Conservation (phyloP, 2,888 invertebrate genomes). For the Hyalella azteca region DNA sequence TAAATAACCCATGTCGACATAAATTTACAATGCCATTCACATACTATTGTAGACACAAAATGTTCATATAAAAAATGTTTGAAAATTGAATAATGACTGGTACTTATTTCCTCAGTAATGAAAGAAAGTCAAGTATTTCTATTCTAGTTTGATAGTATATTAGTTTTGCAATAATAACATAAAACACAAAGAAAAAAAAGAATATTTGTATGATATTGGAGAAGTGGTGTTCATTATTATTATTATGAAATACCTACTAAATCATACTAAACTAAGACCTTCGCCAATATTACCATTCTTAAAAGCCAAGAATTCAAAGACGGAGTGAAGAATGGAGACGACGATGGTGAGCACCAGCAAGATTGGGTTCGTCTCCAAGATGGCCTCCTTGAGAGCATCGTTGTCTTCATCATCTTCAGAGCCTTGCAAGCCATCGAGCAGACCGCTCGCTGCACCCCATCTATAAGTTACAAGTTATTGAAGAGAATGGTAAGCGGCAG, state of each 20-base stretch:
- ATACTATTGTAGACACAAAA: background rate
- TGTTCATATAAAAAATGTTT: background rate
- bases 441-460: conserved; percentile 47
- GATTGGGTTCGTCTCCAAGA: conserved; percentile 96
- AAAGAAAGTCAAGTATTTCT: too few relatives aligned
- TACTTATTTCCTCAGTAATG: too few relatives aligned
- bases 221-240: too few relatives aligned
- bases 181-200: too few relatives aligned
- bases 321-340: conserved; percentile 92
- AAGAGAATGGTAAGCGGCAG: too few relatives aligned
- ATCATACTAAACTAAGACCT: too few relatives aligned
- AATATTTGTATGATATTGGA: too few relatives aligned
- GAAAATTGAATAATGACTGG: background rate
- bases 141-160: too few relatives aligned
- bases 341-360: conserved; percentile 87
- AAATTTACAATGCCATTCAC: background rate
- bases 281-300: conserved; percentile 96
- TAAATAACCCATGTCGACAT: background rate
- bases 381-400: conserved; percentile 88
- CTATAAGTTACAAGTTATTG: too few relatives aligned
- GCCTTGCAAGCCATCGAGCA: conserved; percentile 68
- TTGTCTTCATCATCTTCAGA: conserved; percentile 83
- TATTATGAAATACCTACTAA: too few relatives aligned
- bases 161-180: too few relatives aligned
- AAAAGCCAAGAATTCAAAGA: conserved; percentile 97